phyloP scores from a whole-genome alignment of 2,113 vertebrate species.

The Pleuronectes platessa region DNA sequence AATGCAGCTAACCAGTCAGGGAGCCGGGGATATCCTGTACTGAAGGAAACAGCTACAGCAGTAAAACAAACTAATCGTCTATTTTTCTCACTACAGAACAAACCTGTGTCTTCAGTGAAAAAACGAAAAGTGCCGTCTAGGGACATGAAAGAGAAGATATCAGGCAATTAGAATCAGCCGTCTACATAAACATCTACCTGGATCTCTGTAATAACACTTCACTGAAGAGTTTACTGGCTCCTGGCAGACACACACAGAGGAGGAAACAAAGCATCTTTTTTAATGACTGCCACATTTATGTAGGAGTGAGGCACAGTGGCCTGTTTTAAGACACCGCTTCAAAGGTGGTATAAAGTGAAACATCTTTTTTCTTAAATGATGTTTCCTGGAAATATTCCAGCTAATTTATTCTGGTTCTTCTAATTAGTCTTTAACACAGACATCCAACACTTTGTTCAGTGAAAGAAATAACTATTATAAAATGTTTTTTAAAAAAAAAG shows the following conservation, averaged over 20 bases:
- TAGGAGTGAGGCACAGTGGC: neutral
- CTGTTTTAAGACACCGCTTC: neutral
- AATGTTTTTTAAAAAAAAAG: neutral
- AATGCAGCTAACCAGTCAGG: no score
- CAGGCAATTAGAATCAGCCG: constrained; percentile 63
- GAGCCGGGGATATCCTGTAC: no score
- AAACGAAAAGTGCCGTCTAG: constrained; percentile 77
- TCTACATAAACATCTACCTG: constrained; percentile 42
- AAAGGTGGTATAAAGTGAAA: neutral
- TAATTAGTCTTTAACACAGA: neutral
- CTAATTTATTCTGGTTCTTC: neutral
- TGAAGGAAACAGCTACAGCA: constrained; percentile 22
- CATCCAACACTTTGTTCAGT: neutral
- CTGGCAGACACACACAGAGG: neutral
- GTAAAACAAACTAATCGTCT: constrained; percentile 37
- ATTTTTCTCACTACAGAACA: constrained; percentile 67
- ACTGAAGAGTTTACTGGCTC: constrained; percentile 25
- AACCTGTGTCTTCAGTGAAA: constrained; percentile 79
- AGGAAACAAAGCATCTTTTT: constrained; percentile 9
- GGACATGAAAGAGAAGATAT: constrained; percentile 64
- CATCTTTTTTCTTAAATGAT: neutral
- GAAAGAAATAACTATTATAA: neutral
- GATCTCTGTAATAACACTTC: constrained; percentile 29
- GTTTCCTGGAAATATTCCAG: neutral
- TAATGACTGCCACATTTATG: constrained; percentile 11